A percentile compares a stretch with the other conserved stretches of the same genome.
Evolutionary conservation across 2,797 vertebrate species (phyloP).

Genomic region (Intellagama lesueurii): DNA sequence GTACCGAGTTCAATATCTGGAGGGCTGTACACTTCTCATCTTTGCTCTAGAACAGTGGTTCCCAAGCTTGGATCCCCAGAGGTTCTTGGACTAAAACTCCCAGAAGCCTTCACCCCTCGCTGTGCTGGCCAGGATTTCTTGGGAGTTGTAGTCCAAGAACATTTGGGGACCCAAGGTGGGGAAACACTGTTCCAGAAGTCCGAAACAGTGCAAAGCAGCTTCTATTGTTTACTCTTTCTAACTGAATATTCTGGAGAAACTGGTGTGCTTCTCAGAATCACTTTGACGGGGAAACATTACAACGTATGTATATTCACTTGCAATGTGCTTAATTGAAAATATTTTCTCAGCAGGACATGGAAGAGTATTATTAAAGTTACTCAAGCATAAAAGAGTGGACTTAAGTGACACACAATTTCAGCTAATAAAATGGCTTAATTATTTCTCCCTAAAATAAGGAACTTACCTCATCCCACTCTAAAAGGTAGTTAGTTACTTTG

Average conservation of each 20-base stretch:
- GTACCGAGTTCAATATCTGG: not conserved
- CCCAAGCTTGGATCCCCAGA: too few species aligned
- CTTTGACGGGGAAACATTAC: not conserved
- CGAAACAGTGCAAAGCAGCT: not conserved
- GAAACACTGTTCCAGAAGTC: too few species aligned
- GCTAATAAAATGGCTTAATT: not conserved
- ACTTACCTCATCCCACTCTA: slow-evolving; percentile 86
- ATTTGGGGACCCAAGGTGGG: too few species aligned
- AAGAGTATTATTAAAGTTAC: not conserved
- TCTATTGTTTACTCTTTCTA: not conserved
- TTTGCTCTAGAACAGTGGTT: too few species aligned
- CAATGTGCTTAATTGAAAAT: too few species aligned
- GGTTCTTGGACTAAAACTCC: too few species aligned
- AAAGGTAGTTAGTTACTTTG: slow-evolving; percentile 83
- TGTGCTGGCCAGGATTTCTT: too few species aligned
- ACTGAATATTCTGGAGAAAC: not conserved
- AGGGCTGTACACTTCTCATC: not conserved
- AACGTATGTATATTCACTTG: too few species aligned
- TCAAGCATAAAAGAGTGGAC: slow-evolving; percentile 43
- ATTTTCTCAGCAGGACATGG: not conserved
- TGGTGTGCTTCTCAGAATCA: not conserved
- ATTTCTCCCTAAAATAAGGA: slow-evolving; percentile 47
- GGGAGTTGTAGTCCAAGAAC: too few species aligned
- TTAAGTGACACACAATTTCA: slow-evolving; percentile 58
- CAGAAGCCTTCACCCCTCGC: too few species aligned